Conservation (phyloP, 2,797 vertebrate species). For the Merluccius polli region DNA sequence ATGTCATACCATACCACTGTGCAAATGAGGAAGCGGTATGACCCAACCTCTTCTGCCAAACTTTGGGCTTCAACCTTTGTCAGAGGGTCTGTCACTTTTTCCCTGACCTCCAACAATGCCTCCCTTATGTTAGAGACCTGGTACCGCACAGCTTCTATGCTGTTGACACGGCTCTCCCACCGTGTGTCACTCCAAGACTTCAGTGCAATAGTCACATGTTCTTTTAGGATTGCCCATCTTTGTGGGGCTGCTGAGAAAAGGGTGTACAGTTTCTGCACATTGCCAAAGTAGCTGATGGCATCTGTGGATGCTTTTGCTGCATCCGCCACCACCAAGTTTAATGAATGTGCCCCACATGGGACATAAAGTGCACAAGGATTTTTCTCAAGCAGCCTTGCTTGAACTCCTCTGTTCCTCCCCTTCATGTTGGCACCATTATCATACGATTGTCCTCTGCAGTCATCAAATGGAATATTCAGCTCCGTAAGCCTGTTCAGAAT, state of each 20-base stretch:
- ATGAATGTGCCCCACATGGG: neutral
- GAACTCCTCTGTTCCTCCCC: neutral
- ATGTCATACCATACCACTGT: constrained; percentile 4
- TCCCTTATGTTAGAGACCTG: too few species aligned
- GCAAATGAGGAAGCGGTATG: constrained; percentile 1
- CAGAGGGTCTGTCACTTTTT: too few species aligned
- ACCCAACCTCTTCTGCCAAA: neutral
- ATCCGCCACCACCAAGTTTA: too few species aligned
- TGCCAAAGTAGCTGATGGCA: neutral
- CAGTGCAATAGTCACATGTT: too few species aligned
- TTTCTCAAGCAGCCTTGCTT: too few species aligned
- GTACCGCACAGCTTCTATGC: too few species aligned
- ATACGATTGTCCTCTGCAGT: neutral
- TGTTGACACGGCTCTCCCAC: too few species aligned
- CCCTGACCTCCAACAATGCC: too few species aligned
- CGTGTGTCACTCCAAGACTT: too few species aligned
- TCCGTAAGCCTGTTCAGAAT: neutral
- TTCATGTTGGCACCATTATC: neutral
- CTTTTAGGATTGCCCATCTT: too few species aligned
- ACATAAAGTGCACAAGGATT: neutral
- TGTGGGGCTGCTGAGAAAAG: too few species aligned
- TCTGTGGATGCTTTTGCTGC: constrained; percentile 3
- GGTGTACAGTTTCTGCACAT: neutral
- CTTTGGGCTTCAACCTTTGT: too few species aligned
- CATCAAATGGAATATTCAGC: neutral